phyloP scores from a whole-genome alignment of 2,113 vertebrate species.

The Chlamydotis undulata region DNA sequence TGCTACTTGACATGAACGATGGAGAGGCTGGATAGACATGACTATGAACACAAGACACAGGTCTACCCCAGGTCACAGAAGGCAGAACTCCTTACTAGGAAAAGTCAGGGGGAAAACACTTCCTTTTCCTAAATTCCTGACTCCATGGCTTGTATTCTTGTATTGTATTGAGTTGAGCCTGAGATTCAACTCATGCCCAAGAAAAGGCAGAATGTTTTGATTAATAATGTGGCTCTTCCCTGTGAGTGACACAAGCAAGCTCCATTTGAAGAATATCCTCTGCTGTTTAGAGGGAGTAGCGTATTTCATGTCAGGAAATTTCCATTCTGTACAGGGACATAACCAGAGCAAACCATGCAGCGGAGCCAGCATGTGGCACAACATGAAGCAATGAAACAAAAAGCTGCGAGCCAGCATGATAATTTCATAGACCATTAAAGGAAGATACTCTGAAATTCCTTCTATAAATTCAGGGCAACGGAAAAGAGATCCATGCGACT shows the following conservation, averaged over 20 bases:
- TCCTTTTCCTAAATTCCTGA: not conserved
- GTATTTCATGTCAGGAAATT: not conserved
- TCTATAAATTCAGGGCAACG: not conserved
- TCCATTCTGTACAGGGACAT: not conserved
- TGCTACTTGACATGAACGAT: not conserved
- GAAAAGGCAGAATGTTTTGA: not conserved
- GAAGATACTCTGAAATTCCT: not conserved
- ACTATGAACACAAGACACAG: not conserved
- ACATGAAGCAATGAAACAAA: not conserved
- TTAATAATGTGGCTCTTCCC: not conserved
- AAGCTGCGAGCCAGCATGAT: not conserved
- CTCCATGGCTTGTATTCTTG: not conserved
- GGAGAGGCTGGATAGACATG: not conserved
- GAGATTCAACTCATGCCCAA: not conserved
- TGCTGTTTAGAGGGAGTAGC: fast-evolving
- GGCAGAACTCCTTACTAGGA: not conserved
- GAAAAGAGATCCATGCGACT: not conserved
- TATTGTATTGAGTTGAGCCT: fast-evolving
- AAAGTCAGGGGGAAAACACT: not conserved
- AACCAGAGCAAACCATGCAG: not conserved
- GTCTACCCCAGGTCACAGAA: not conserved
- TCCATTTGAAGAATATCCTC: not conserved
- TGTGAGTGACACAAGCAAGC: not conserved
- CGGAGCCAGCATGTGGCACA: not conserved
- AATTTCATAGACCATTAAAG: not conserved